phyloP scores from a whole-genome alignment of 2,113 vertebrate species.

The Mesoclemmys tuberculata region DNA sequence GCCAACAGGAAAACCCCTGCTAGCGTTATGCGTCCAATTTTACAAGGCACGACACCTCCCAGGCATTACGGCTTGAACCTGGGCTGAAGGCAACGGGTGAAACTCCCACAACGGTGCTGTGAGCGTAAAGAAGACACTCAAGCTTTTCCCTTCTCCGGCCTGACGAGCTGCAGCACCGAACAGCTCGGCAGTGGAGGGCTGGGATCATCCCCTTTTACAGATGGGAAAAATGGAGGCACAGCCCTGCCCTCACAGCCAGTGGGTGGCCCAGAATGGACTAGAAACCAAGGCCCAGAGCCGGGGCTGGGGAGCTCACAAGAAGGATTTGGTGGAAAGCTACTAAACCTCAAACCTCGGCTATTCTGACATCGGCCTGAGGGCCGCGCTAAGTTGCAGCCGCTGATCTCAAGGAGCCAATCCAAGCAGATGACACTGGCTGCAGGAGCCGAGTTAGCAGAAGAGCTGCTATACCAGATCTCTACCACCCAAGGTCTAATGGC shows the following conservation, averaged over 20 bases:
- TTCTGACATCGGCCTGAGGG: background rate
- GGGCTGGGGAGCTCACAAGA: no score
- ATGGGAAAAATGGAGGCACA: background rate
- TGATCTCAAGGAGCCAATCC: background rate
- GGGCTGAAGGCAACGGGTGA: no score
- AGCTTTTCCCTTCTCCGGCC: background rate
- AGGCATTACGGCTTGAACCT: background rate
- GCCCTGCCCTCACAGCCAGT: background rate
- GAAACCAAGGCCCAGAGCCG: no score
- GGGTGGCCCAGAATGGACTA: background rate
- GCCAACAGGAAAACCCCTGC: background rate
- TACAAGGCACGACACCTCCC: background rate
- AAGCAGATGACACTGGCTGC: background rate
- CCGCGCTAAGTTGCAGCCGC: no score
- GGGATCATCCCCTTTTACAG: background rate
- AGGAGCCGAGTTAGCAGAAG: background rate
- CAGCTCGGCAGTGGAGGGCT: background rate
- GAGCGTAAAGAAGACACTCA: background rate
- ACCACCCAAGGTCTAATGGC: background rate
- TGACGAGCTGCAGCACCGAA: background rate
- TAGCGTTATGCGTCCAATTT: background rate
- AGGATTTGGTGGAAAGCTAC: background rate
- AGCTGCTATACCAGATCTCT: no score
- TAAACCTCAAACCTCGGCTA: background rate
- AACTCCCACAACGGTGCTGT: no score